Conservation (phyloP, 2,888 invertebrate genomes). For the Chaitophorus viminalis region DNA sequence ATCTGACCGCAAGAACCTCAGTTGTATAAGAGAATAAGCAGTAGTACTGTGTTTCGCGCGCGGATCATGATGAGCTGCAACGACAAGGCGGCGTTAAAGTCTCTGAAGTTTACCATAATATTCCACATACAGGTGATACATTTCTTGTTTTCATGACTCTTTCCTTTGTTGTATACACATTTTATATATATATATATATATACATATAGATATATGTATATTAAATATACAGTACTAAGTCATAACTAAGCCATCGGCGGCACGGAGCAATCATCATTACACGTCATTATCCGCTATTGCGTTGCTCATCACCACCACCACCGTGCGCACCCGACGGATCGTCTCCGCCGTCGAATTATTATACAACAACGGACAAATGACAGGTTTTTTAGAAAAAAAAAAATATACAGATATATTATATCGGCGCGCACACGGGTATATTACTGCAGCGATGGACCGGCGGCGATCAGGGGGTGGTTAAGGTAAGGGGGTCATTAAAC, state of each 20-base stretch:
- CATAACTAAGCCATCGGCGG: background rate
- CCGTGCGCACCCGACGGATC: background rate
- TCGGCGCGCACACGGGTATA: constrained; percentile 9
- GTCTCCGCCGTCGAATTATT: constrained; percentile 33
- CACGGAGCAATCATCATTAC: constrained; percentile 47
- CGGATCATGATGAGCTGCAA: background rate
- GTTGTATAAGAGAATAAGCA: background rate
- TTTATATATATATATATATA: too few relatives aligned
- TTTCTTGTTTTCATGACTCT: background rate
- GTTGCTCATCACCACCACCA: background rate
- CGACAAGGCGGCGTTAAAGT: background rate
- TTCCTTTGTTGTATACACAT: background rate
- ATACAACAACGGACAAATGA: constrained; percentile 54
- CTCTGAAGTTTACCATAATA: background rate
- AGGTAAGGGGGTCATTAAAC: constrained; percentile 50
- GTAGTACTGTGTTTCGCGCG: background rate
- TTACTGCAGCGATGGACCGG: background rate
- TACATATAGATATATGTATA: background rate
- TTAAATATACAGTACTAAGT: background rate
- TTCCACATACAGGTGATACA: too few relatives aligned
- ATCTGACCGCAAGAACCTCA: constrained; percentile 21
- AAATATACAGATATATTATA: constrained; percentile 17
- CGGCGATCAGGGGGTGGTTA: background rate
- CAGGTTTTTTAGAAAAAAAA: constrained; percentile 41
- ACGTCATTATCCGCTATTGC: constrained; percentile 28